Evolutionary conservation across 2,113 vertebrate genomes (phyloP).

Genomic region (Malurus elegans): DNA sequence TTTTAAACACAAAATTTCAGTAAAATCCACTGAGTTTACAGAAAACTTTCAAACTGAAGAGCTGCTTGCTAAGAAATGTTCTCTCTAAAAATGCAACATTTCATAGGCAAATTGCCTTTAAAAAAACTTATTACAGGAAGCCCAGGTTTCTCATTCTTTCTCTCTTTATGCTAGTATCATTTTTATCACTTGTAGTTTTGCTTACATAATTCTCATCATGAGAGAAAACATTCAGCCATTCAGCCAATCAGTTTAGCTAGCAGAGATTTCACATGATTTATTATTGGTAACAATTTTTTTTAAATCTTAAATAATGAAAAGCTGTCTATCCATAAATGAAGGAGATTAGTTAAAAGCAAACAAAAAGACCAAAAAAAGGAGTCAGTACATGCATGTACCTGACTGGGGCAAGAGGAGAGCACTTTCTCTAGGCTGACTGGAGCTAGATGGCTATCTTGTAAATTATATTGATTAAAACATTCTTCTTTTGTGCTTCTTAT

Average conservation of each 20-base stretch:
- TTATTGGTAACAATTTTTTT: not conserved
- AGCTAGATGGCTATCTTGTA: not conserved
- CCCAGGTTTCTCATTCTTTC: not conserved
- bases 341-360: not conserved
- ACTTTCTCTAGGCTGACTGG: not conserved
- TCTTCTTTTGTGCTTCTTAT: not conserved
- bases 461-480: not conserved
- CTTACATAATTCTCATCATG: not conserved
- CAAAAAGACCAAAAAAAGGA: not conserved
- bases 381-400: not conserved
- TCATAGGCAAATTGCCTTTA: not conserved
- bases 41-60: not conserved
- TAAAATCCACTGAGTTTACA: not conserved
- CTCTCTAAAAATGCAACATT: not conserved
- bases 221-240: constrained; percentile 16
- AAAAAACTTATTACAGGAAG: not conserved
- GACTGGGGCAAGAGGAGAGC: not conserved
- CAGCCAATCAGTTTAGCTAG: constrained; percentile 4
- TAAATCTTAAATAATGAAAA: not conserved
- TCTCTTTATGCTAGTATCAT: not conserved
- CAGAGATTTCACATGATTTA: not conserved
- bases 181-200: not conserved
- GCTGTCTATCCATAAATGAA: not conserved
- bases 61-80: not conserved
- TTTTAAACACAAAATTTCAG: not conserved